phyloP scores from a whole-genome alignment of 2,888 invertebrate genomes.

The Pseudoips prasinana region DNA sequence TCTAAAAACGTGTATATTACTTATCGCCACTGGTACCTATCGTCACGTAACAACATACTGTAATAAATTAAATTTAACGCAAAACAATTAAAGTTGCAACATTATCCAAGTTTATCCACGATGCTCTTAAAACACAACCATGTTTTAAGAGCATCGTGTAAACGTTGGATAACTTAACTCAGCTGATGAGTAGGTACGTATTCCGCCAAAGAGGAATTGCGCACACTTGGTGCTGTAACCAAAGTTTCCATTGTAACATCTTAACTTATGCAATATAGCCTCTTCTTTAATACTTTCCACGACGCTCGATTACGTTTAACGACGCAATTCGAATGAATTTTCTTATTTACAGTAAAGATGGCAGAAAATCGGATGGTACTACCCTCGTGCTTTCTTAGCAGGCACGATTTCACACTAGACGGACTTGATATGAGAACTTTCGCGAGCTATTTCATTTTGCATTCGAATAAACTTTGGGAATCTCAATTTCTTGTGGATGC shows the following conservation, averaged over 20 bases:
- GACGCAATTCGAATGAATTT: conserved; percentile 74
- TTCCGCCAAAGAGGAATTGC: conserved; percentile 65
- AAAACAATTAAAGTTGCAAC: too few species aligned
- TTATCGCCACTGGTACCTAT: too few species aligned
- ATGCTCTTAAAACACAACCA: too few species aligned
- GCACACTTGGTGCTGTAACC: conserved; percentile 71
- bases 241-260: conserved; percentile 79
- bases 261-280: conserved; percentile 80
- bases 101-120: too few species aligned
- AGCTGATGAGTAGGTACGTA: conserved; percentile 57
- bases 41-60: too few species aligned
- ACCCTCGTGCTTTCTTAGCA: conserved; percentile 56
- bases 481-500: conserved; percentile 24
- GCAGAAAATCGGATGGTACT: conserved; percentile 62
- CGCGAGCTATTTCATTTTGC: conserved; percentile 40
- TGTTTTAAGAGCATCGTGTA: conserved; percentile 3
- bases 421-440: conserved; percentile 60
- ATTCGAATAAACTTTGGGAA: conserved; percentile 26
- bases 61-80: too few species aligned
- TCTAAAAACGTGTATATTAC: too few species aligned
- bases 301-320: conserved; percentile 80
- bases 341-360: conserved; percentile 76
- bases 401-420: conserved; percentile 64
- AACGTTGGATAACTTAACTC: conserved; percentile 52
- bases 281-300: conserved; percentile 78